Conservation (phyloP, 2,888 invertebrate genomes). For the Molorchus minor region DNA sequence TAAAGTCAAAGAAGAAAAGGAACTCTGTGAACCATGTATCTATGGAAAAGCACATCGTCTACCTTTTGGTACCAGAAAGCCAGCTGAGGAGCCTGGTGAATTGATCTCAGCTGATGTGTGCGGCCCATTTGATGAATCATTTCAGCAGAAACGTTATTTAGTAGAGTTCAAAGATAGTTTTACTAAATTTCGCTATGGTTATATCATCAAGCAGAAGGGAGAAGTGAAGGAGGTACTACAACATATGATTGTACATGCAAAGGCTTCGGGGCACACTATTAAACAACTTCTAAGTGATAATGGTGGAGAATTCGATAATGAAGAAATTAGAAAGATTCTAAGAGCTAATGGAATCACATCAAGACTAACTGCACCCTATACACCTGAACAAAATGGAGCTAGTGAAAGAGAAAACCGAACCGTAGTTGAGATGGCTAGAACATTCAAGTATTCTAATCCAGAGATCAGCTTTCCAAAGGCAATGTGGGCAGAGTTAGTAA, state of each 20-base stretch:
- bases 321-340: conserved; percentile 41
- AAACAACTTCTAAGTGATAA: conserved; percentile 50
- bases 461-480: not conserved
- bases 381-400: conserved; percentile 15
- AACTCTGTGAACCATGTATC: conserved; percentile 1
- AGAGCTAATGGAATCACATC: conserved; percentile 33
- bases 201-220: conserved; percentile 42
- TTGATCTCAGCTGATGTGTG: conserved; percentile 48
- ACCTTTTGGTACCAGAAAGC: conserved; percentile 42
- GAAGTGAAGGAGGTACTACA: conserved; percentile 41
- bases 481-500: conserved; percentile 35
- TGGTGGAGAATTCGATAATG: conserved; percentile 47
- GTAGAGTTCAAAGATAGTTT: conserved; percentile 8
- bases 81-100: conserved; percentile 42
- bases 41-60: conserved; percentile 37
- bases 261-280: conserved; percentile 43
- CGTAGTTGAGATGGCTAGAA: conserved; percentile 47
- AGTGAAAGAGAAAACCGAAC: conserved; percentile 44
- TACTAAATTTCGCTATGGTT: conserved; percentile 43
- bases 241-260: conserved; percentile 41
- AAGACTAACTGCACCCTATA: not conserved
- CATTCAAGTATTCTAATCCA: conserved; percentile 45
- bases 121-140: conserved; percentile 39
- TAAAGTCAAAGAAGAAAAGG: conserved; percentile 32
- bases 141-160: conserved; percentile 25